Evolutionary conservation across 2,888 invertebrate genomes (phyloP).

Genomic region (Penaeus monodon): DNA sequence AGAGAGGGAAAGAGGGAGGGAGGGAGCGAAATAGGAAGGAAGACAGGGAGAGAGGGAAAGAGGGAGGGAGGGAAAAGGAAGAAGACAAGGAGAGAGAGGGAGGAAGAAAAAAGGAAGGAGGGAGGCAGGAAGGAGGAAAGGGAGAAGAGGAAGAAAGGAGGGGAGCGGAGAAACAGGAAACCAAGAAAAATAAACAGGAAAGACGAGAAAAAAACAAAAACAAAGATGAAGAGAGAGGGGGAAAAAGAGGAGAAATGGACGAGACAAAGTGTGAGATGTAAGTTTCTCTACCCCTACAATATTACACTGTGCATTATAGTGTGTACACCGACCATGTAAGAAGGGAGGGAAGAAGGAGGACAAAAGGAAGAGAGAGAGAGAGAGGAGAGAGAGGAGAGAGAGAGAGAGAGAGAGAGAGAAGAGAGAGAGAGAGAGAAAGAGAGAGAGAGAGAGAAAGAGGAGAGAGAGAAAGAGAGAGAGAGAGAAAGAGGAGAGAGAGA

Average conservation of each 20-base stretch:
- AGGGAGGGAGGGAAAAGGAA: neutral
- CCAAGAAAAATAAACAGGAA: too few species aligned
- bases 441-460: neutral
- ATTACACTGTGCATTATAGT: too few species aligned
- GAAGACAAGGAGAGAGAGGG: neutral
- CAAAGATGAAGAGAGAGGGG: neutral
- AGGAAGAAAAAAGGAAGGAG: too few species aligned
- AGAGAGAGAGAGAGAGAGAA: neutral
- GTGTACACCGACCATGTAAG: too few species aligned
- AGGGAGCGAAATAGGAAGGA: neutral
- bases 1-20: neutral
- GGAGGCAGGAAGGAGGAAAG: neutral
- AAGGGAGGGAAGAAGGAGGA: neutral
- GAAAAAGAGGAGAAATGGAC: neutral
- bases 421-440: too few species aligned
- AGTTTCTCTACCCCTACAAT: too few species aligned
- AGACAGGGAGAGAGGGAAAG: neutral
- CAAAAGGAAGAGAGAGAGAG: neutral
- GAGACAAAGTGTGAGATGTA: too few species aligned
- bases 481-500: neutral
- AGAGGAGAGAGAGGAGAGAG: neutral
- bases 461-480: neutral
- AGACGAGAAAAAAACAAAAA: neutral
- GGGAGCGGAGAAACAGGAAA: neutral
- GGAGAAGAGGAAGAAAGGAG: too few species aligned